These are phyloP conservation scores for Probosciger aterrimus DNA, from an alignment of 2,113 vertebrate genomes.

Conservation along the genomic window DNA sequence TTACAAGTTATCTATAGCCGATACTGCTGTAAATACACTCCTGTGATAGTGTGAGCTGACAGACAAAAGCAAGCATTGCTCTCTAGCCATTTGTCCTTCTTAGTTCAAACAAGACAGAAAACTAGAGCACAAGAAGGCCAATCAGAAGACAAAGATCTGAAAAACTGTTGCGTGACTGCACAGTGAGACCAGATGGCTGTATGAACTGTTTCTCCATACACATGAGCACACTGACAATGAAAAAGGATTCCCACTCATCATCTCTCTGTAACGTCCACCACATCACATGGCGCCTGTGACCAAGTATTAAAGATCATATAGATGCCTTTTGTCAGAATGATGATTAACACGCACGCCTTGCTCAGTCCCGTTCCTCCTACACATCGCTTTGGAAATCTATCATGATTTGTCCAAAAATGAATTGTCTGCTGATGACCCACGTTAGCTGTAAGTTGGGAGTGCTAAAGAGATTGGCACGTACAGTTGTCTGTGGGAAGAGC, in stretches of 20 bases:
- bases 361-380: conserved; percentile 30
- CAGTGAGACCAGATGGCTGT: conserved; percentile 50
- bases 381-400: conserved; percentile 11
- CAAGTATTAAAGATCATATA: conserved; percentile 22
- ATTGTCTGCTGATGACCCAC: conserved; percentile 37
- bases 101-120: conserved; percentile 51
- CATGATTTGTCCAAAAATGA: conserved; percentile 24
- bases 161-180: conserved; percentile 48
- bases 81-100: conserved; percentile 18
- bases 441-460: conserved; percentile 7
- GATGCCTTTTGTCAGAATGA: conserved; percentile 16
- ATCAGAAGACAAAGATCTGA: conserved; percentile 45
- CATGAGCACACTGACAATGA: conserved; percentile 40
- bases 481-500: conserved; percentile 34
- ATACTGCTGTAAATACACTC: not conserved
- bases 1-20: conserved; percentile 8
- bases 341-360: conserved; percentile 38
- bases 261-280: conserved; percentile 21
- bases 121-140: conserved; percentile 33
- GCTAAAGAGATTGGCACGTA: not conserved
- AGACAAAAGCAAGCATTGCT: not conserved
- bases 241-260: conserved; percentile 42
- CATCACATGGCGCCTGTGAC: conserved; percentile 23
- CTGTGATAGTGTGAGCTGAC: not conserved
- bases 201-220: not conserved